Evolutionary conservation across 2,888 invertebrate genomes (phyloP).

Genomic region (Torymus auratus): DNA sequence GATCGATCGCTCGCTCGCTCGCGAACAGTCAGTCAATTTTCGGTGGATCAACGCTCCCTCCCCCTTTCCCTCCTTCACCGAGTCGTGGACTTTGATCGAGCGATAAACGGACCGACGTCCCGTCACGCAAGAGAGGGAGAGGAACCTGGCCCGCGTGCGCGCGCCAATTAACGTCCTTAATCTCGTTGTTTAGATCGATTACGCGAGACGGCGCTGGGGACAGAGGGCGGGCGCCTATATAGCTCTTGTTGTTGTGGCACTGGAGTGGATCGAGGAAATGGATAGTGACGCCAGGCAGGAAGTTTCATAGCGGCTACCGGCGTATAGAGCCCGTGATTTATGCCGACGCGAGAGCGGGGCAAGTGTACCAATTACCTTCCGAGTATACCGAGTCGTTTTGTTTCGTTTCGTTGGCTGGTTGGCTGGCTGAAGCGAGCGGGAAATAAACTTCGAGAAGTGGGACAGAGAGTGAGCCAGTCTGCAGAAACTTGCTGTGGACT

Average conservation of each 20-base stretch:
- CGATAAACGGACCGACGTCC: slow-evolving; percentile 38
- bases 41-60: slow-evolving; percentile 26
- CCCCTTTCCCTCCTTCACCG: no score
- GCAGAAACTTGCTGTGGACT: not conserved
- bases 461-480: not conserved
- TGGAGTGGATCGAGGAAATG: slow-evolving; percentile 30
- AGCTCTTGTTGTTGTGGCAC: no score
- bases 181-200: slow-evolving; percentile 71
- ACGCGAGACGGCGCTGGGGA: slow-evolving; percentile 48
- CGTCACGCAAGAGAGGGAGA: slow-evolving; percentile 14
- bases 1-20: slow-evolving; percentile 31
- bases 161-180: slow-evolving; percentile 68
- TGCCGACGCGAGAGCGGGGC: not conserved
- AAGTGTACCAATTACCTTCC: slow-evolving; percentile 48
- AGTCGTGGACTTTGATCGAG: slow-evolving; percentile 43
- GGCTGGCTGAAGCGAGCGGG: not conserved
- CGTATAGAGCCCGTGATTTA: slow-evolving; percentile 40
- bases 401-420: not conserved
- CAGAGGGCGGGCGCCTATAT: not conserved
- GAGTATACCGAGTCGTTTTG: slow-evolving; percentile 24
- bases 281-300: slow-evolving; percentile 27
- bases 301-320: slow-evolving; percentile 11
- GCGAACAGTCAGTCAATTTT: slow-evolving; percentile 53
- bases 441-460: slow-evolving; percentile 16
- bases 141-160: not conserved